phyloP scores from a whole-genome alignment of 2,797 vertebrate genomes.

The Chaetodon trifasciatus region DNA sequence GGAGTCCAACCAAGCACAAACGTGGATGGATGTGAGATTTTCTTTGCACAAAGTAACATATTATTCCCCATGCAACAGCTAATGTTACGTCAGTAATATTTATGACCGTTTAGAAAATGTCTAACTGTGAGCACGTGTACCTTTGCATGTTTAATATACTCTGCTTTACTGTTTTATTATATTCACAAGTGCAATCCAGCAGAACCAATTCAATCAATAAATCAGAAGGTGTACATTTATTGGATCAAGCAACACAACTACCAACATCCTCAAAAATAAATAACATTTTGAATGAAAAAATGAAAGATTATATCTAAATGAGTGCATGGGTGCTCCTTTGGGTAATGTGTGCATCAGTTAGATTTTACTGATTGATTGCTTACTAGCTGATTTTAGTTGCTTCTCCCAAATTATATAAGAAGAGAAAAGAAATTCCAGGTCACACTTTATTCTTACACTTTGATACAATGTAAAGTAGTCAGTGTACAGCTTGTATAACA shows the following conservation, averaged over 20 bases:
- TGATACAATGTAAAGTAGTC: no score
- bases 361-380: not conserved
- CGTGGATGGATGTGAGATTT: not conserved
- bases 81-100: not conserved
- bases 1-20: constrained; percentile 22
- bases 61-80: not conserved
- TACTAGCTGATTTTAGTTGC: no score
- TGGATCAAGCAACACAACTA: not conserved
- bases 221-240: not conserved
- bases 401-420: not conserved
- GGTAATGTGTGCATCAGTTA: not conserved
- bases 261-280: not conserved
- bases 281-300: not conserved
- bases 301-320: not conserved
- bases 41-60: constrained; percentile 10
- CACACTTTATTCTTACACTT: not conserved
- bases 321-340: not conserved
- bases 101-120: not conserved
- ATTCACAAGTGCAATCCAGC: not conserved
- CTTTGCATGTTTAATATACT: not conserved
- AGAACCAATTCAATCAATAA: not conserved
- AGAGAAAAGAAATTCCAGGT: not conserved
- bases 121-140: not conserved
- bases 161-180: not conserved
- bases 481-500: no score